A percentile compares a stretch with the other conserved stretches of the same genome.
These are phyloP conservation scores for Phasia obesa DNA, from an alignment of 2,888 invertebrate genomes.

Conservation along the genomic window DNA sequence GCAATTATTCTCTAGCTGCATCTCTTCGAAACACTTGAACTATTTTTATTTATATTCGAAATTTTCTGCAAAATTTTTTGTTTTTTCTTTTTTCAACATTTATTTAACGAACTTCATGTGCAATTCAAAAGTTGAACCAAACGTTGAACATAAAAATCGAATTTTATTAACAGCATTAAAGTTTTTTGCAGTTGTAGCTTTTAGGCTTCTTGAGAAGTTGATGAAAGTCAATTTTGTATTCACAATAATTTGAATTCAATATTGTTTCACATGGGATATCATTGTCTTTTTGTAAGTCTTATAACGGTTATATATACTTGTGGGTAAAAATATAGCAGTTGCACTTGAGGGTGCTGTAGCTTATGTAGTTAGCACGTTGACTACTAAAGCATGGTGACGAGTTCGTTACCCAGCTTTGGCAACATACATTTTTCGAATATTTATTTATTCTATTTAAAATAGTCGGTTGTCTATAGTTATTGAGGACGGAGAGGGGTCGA, in stretches of 20 bases:
- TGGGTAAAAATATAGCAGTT: conserved; percentile 2
- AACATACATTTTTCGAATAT: too few species aligned
- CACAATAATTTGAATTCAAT: conserved; percentile 54
- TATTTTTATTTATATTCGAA: conserved; percentile 34
- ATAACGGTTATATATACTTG: not conserved
- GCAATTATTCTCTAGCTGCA: not conserved
- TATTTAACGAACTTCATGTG: conserved; percentile 54
- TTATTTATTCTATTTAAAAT: too few species aligned
- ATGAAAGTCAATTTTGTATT: conserved; percentile 44
- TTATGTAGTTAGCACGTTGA: too few species aligned
- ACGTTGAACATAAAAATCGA: conserved; percentile 34
- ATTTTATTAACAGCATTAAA: conserved; percentile 54
- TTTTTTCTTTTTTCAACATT: conserved; percentile 9
- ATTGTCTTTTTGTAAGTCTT: conserved; percentile 14
- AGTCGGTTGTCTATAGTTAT: too few species aligned
- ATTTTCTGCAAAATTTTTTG: conserved; percentile 39
- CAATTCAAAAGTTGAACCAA: conserved; percentile 53
- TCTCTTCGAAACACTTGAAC: not conserved
- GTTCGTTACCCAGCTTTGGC: too few species aligned
- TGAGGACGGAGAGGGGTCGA: too few species aligned
- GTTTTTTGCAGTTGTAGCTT: conserved; percentile 15
- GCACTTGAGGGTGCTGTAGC: too few species aligned
- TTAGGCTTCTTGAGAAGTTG: not conserved
- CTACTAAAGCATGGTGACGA: too few species aligned
- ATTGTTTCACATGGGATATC: conserved; percentile 31